Conservation (phyloP, 2,113 vertebrate species). For the Actenoides lindsayi region DNA sequence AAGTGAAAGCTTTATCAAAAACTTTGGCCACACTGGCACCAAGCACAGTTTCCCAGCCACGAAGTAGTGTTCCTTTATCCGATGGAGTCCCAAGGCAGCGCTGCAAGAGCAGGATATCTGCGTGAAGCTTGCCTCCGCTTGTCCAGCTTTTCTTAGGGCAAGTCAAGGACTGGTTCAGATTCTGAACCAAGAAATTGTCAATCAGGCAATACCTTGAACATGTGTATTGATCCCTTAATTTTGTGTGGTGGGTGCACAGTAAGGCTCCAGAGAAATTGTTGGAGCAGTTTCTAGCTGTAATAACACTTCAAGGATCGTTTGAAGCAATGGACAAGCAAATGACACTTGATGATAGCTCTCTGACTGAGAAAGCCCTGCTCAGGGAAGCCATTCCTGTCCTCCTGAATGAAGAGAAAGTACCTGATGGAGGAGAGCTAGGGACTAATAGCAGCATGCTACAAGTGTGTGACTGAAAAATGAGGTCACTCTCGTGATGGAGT, state of each 20-base stretch:
- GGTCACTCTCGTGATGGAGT: background rate
- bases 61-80: background rate
- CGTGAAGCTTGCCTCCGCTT: background rate
- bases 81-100: background rate
- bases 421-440: background rate
- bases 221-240: background rate
- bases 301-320: background rate
- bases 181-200: background rate
- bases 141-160: background rate
- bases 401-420: background rate
- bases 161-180: background rate
- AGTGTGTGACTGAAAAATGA: background rate
- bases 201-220: background rate
- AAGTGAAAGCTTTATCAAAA: background rate
- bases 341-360: background rate
- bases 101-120: background rate
- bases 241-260: background rate
- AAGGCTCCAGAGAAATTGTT: background rate
- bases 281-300: background rate
- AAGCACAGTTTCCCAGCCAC: accelerated
- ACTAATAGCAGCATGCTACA: background rate
- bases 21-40: background rate
- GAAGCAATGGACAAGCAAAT: background rate
- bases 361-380: background rate
- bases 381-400: background rate